Base-by-base conservation (phyloP, 2,113 vertebrate species). In the Polyodon spathula region DNA sequence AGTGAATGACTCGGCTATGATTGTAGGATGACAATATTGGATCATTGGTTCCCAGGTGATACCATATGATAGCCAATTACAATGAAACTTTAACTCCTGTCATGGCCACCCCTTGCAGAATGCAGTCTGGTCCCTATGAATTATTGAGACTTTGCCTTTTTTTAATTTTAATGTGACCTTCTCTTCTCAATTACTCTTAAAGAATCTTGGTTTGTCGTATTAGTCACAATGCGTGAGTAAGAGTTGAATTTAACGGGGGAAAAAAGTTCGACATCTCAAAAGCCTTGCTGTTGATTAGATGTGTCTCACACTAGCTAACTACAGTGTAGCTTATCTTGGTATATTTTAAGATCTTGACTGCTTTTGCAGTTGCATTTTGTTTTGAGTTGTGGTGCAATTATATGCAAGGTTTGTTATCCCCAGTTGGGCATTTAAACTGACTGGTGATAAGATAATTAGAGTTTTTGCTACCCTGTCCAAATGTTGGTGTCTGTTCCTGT, bases 101-200 rank as follows among this genome's bases (percentile, higher is more conserved):
- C 58, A 73, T 41, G 56, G 61, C 72, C 71, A 9, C 54, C 40
- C 41, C 37, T 67, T 71, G 68, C 68, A 69, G 67, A 72, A 72
- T 58, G 6, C 56, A 48, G 54, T 54, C 68, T 65, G 42, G 63
- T 60, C 16, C 64, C 57, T 42, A 71, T 81, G 38, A 78, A 80
- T 76, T 73, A 79, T 81, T 73, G 58, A 81, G 67, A 1, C 0
- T 40, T 39, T n/a, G n/a, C n/a, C 9, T 39, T 4, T 11, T 14
- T 40, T 52, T 37, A 6, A 2, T 14, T 56, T 16, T 6, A 50
- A 27, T 37, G 1, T 56, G 56, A 64, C 27, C 53, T 66, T 51
- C 7, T 39, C 39, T 8, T 27, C 11, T 46, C 44, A 12, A 50
- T 50, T 68, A 58, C 54, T 70, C 58, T 63, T 59, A 8, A 54